Evolutionary conservation across 2,797 vertebrate species (phyloP).

Genomic region (Eulemur albifrons): DNA sequence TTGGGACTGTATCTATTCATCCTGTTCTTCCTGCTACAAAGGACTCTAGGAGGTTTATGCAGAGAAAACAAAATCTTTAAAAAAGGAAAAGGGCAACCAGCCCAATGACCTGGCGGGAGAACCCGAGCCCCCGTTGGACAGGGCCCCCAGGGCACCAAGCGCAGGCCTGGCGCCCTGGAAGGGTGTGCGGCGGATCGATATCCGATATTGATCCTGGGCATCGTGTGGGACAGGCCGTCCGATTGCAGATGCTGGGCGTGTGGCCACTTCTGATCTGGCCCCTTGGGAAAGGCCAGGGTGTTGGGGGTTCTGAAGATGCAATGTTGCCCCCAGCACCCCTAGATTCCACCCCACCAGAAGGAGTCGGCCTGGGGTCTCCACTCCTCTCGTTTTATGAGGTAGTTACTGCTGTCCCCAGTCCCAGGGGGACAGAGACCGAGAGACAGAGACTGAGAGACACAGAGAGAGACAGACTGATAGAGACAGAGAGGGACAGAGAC

Average conservation of each 20-base stretch:
- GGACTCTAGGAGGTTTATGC: background rate
- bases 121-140: background rate
- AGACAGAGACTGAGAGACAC: background rate
- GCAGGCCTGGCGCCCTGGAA: background rate
- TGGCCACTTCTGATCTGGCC: background rate
- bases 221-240: background rate
- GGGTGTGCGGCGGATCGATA: background rate
- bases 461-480: background rate
- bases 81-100: background rate
- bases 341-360: background rate
- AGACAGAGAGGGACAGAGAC: background rate
- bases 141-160: background rate
- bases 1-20: background rate
- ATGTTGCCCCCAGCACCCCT: too few relatives aligned
- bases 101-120: background rate
- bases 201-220: background rate
- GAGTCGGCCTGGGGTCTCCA: background rate
- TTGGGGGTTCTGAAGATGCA: background rate
- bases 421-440: slow-evolving; percentile 5
- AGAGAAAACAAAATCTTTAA: background rate
- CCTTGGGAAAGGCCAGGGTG: background rate
- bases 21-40: background rate
- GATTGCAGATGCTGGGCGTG: background rate
- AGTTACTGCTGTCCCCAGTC: background rate
- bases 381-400: background rate